Evolutionary conservation across 2,113 vertebrate genomes (phyloP).

Genomic region (Corythornis vintsioides): DNA sequence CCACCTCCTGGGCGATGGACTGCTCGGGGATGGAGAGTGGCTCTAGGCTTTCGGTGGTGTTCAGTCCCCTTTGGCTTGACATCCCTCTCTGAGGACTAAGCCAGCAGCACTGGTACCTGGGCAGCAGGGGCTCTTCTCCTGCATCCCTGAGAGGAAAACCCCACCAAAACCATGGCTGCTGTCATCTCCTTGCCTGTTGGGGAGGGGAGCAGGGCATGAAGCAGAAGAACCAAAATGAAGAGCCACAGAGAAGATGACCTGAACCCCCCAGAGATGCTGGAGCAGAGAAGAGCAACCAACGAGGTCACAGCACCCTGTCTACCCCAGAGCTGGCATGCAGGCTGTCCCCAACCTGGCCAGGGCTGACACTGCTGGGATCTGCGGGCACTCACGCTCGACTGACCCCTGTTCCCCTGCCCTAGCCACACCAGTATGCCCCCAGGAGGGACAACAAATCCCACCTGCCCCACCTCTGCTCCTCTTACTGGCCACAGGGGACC

Average conservation of each 20-base stretch:
- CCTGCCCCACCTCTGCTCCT: neutral
- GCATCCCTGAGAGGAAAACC: neutral
- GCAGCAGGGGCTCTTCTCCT: neutral
- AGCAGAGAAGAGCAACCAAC: neutral
- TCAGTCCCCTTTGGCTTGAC: conserved; percentile 41
- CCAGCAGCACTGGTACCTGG: neutral
- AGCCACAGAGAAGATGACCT: neutral
- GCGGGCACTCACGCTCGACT: neutral
- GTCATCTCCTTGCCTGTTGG: conserved; percentile 20
- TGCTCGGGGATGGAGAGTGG: conserved; percentile 59
- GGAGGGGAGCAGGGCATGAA: neutral
- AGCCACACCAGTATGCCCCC: fast-evolving
- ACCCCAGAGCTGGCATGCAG: neutral
- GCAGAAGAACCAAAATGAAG: neutral
- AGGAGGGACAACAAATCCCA: neutral
- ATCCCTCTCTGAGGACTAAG: conserved; percentile 34
- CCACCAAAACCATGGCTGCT: neutral
- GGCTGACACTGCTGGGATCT: neutral
- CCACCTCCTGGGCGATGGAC: conserved; percentile 73
- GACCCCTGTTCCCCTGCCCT: neutral
- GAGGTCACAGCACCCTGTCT: neutral
- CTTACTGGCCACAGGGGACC: neutral
- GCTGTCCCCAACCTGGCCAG: neutral
- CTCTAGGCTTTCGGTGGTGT: conserved; percentile 58
- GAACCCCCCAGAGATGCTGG: neutral